Evolutionary conservation across 2,888 invertebrate species (phyloP), one percentile per base, ranked within the genome.

Genomic region (Aphidoletes aphidimyza): DNA sequence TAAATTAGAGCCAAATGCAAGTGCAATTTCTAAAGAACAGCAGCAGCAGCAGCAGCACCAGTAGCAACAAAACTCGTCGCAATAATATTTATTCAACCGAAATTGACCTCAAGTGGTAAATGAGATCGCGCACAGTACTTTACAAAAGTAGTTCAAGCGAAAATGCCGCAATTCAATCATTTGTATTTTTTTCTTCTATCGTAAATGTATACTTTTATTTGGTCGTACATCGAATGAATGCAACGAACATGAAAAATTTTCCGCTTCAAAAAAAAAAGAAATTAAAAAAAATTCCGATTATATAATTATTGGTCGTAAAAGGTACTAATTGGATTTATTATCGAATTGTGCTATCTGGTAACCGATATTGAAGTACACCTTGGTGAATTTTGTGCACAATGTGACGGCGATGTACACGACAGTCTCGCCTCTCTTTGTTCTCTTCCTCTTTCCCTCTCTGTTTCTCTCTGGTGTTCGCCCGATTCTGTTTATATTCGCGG

Each of bases 281-380:
- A 42, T 42, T 42, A 42, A 54, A 3, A 54, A 54, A 54, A 54
- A 47, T 47, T 69, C 1, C 69, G 14, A 69, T 69, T 69, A 34
- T 34, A n/a, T 30, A 69, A 69, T 69, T 26, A 34, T 69, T 69
- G 69, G 11, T 69, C 11, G 69, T 30, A 69, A 69, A 69, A 17
- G 30, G 69, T 69, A 69, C 69, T 69, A 69, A 69, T 69, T 69
- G 69, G 69, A 69, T 54, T 54, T 54, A 54, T 54, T 54, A 54
- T 54, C 54, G 54, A 54, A 54, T 69, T 30, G 69, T 69, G 34
- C 30, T 69, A 34, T 69, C 69, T 14, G 69, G 42, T 42, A 14
- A 6, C 42, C 42, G 42, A 42, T 42, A 14, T 42, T 69, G 14
- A 30, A 30, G 69, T 69, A 69, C 69, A 69, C 69, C 14, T 30